phyloP scores from a whole-genome alignment of 1,140 invertebrate species.

The Mactra quadrangularis region DNA sequence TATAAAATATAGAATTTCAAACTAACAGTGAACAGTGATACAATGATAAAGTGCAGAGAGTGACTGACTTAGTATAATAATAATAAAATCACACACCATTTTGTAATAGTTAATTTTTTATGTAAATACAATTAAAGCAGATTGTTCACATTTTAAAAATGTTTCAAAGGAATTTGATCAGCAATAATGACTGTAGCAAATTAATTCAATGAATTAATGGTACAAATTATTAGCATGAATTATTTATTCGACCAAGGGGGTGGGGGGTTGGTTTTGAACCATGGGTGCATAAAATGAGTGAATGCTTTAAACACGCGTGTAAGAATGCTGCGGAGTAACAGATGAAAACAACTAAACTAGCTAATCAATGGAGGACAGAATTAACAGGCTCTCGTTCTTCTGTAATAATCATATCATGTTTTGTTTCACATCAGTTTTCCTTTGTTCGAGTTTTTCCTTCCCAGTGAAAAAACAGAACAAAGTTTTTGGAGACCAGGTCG shows the following conservation, averaged over 20 bases:
- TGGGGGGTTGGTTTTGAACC: background rate
- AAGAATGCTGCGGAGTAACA: slow-evolving; percentile 67
- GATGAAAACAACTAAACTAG: slow-evolving; percentile 55
- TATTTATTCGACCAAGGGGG: background rate
- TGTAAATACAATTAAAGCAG: too few relatives aligned
- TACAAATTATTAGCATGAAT: background rate
- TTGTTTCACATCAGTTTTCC: slow-evolving; percentile 29
- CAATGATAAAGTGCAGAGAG: too few relatives aligned
- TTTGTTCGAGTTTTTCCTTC: slow-evolving; percentile 63
- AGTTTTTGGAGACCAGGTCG: slow-evolving; percentile 60
- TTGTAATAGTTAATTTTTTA: too few relatives aligned
- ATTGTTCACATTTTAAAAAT: too few relatives aligned
- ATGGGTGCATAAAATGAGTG: slow-evolving; percentile 19
- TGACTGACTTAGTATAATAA: too few relatives aligned
- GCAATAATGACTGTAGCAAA: background rate
- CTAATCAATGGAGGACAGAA: slow-evolving; percentile 57
- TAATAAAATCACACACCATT: too few relatives aligned
- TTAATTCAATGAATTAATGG: background rate
- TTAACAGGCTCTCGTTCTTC: slow-evolving; percentile 32
- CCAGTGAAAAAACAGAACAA: slow-evolving; percentile 65
- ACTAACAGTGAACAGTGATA: too few relatives aligned
- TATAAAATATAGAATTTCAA: too few relatives aligned
- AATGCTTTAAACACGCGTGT: slow-evolving; percentile 41
- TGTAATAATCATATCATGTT: background rate
- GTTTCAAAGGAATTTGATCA: too few relatives aligned